phyloP scores from a whole-genome alignment of 2,797 vertebrate species.

The Poeciliopsis turneri region DNA sequence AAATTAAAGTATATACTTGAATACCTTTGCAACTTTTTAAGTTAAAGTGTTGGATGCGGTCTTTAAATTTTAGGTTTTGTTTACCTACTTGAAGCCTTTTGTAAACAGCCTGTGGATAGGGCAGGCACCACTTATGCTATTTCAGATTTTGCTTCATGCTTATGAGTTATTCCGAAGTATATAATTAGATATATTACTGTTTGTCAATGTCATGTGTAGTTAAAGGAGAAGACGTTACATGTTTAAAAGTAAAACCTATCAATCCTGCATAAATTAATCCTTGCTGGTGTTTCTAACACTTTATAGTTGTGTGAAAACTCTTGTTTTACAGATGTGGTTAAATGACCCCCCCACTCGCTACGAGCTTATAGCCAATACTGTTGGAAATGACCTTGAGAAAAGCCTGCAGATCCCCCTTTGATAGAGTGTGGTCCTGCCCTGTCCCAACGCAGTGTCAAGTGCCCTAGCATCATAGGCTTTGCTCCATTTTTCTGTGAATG shows the following conservation, averaged over 20 bases:
- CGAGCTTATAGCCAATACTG: conserved; percentile 91
- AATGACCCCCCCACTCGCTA: conserved; percentile 77
- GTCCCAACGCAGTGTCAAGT: conserved; percentile 89
- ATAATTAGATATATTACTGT: neutral
- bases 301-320: conserved; percentile 94
- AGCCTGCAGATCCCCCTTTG: conserved; percentile 62
- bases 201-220: conserved; percentile 13
- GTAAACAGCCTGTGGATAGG: conserved; percentile 61
- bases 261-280: conserved; percentile 38
- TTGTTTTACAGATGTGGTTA: conserved; percentile 97
- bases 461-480: conserved; percentile 96
- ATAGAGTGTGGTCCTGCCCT: conserved; percentile 92
- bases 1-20: neutral
- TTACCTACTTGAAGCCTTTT: conserved; percentile 4
- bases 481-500: conserved; percentile 93
- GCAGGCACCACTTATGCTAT: conserved; percentile 64
- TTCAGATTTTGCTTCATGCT: conserved; percentile 1
- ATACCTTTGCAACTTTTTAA: neutral
- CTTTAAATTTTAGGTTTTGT: neutral
- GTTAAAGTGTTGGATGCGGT: neutral
- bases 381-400: conserved; percentile 84
- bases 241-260: conserved; percentile 22
- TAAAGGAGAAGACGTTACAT: neutral
- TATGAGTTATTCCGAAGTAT: neutral
- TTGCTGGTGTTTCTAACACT: conserved; percentile 78